Conservation (phyloP, 2,888 invertebrate genomes). For the Chouioia cunea region DNA sequence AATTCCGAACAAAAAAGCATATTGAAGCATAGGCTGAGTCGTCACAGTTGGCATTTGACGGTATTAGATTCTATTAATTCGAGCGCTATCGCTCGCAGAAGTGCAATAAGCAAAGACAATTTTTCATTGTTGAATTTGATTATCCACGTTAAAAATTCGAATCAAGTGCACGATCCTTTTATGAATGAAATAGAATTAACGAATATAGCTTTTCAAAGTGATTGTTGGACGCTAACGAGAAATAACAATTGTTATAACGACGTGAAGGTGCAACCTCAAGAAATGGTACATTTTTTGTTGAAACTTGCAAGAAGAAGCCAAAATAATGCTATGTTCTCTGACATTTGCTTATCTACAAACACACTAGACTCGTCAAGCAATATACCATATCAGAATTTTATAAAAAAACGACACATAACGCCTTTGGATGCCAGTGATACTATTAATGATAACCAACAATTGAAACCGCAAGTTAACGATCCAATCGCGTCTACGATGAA, state of each 20-base stretch:
- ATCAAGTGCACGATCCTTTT: conserved; percentile 75
- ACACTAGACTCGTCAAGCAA: conserved; percentile 55
- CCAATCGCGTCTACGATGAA: conserved; percentile 53
- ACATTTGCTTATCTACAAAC: conserved; percentile 61
- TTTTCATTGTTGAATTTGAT: conserved; percentile 75
- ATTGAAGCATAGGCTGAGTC: conserved; percentile 73
- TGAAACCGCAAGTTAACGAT: conserved; percentile 49
- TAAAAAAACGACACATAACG: conserved; percentile 66
- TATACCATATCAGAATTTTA: conserved; percentile 69
- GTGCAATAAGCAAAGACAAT: conserved; percentile 66
- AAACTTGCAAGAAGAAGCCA: conserved; percentile 67
- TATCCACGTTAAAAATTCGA: conserved; percentile 78
- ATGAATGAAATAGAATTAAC: conserved; percentile 72
- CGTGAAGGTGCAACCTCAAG: conserved; percentile 70
- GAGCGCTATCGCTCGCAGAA: conserved; percentile 71
- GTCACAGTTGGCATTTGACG: conserved; percentile 76
- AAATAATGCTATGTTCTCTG: conserved; percentile 59
- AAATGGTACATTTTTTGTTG: conserved; percentile 71
- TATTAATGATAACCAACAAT: conserved; percentile 51
- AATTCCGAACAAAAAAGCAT: conserved; percentile 67
- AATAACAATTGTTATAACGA: conserved; percentile 51
- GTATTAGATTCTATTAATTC: conserved; percentile 75
- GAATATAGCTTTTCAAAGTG: conserved; percentile 74
- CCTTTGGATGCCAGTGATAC: conserved; percentile 54
- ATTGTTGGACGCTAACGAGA: conserved; percentile 73